Conservation (phyloP, 2,797 vertebrate genomes). For the Lacerta agilis region DNA sequence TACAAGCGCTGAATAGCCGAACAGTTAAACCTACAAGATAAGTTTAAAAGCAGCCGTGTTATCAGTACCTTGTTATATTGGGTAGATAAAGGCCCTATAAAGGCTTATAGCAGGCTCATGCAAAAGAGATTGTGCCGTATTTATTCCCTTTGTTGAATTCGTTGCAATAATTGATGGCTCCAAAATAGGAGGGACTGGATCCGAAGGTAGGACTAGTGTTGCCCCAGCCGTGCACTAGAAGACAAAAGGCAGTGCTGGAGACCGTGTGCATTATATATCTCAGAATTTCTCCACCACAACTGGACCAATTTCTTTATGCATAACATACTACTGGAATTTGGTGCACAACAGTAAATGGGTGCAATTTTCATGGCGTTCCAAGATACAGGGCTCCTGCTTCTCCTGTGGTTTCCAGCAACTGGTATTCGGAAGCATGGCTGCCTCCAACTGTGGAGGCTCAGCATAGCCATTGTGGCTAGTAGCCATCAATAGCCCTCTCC, state of each 20-base stretch:
- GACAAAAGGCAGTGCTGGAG: neutral
- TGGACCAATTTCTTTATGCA: neutral
- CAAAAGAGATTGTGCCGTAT: slow-evolving; percentile 21
- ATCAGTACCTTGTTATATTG: slow-evolving; percentile 25
- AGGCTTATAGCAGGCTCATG: slow-evolving; percentile 11
- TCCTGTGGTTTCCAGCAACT: too few species aligned
- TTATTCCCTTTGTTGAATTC: slow-evolving; percentile 9
- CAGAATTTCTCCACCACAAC: too few species aligned
- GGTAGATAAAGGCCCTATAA: slow-evolving; percentile 27
- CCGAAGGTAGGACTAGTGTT: neutral
- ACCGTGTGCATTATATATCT: neutral
- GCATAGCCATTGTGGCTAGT: too few species aligned
- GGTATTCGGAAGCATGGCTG: too few species aligned
- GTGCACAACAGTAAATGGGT: neutral
- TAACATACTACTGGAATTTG: neutral
- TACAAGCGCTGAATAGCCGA: slow-evolving; percentile 18
- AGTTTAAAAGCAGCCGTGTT: slow-evolving; percentile 15
- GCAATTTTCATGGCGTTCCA: neutral
- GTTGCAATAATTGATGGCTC: neutral
- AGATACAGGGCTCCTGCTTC: neutral
- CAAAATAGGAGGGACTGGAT: neutral
- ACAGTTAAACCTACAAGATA: slow-evolving; percentile 35
- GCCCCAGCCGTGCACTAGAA: neutral
- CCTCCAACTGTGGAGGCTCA: too few species aligned
- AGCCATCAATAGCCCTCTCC: too few species aligned